Evolutionary conservation across 2,797 vertebrate species (phyloP), one percentile per base, ranked within the genome.

Genomic region (Sternarchorhynchus goeldii): DNA sequence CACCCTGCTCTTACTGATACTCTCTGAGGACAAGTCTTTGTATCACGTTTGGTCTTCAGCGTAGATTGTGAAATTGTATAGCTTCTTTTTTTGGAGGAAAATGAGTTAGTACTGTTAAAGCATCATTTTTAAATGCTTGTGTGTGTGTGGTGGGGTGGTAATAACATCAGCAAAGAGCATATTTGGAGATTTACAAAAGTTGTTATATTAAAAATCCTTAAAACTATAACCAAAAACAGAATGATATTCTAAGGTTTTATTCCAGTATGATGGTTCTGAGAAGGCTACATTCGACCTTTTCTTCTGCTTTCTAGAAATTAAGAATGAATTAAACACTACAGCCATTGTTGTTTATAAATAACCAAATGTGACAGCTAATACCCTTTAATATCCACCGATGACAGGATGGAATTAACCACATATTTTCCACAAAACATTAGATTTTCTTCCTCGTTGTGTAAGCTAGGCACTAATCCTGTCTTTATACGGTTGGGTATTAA

Each of bases 311-410:
- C 86, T 88, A 90, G 87, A 95, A 95, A 95, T 87, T 89, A 93
- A 92, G 92, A 85, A 78, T 83, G 89, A 92, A 92, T 89, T 86
- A 86, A 93, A 97, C 97, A 98, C 93, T 93, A 90, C 91, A 41
- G 6, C 94, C 93, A 95, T 97, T 98, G 96, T 98, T 90, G 92
- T 92, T 91, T 89, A 89, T 85, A 88, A 92, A 91, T 91, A 91
- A 90, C 88, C 84, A 87, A 88, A 88, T 89, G 85, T 88, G 92
- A 92, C 92, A 84, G 88, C 85, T 92, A 92, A 93, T 93, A 90
- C 93, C 93, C 95, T 95, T 95, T 96, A 98, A 98, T 99, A 98
- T 96, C 95, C 95, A 95, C 93, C 80, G 97, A 91, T 99, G 97
- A 99, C 96, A 98, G 95, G 93, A 94, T 88, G 94, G 96, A 97